Percentiles rank a stretch among this genome's conserved stretches.
Evolutionary conservation across 2,113 vertebrate genomes (phyloP).

Genomic region (Sinocyclocheilus grahami): DNA sequence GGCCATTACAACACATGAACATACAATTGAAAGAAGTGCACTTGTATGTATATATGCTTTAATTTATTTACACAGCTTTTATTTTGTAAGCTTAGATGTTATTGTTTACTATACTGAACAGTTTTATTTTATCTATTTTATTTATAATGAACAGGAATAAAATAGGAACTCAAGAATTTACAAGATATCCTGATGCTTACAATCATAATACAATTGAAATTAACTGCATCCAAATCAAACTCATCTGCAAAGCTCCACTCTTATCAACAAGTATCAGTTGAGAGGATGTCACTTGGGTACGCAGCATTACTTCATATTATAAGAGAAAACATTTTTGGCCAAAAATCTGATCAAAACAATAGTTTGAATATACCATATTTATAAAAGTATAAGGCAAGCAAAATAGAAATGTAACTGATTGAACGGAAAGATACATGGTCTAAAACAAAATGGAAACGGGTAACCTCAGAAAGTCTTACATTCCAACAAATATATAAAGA

Average conservation of each 20-base stretch:
- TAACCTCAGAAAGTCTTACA: background rate
- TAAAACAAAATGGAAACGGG: background rate
- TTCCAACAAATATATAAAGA: conserved; percentile 11
- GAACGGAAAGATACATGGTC: background rate
- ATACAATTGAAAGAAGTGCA: conserved; percentile 14
- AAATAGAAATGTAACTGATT: background rate
- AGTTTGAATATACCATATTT: conserved; percentile 26
- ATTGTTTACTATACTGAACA: background rate
- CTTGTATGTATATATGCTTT: conserved; percentile 6
- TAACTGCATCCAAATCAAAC: background rate
- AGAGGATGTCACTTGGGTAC: background rate
- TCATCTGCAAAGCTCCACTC: background rate
- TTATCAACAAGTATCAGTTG: background rate
- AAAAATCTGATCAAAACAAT: background rate
- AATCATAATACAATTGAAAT: background rate
- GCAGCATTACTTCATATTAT: background rate
- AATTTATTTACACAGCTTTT: background rate
- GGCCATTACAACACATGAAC: background rate
- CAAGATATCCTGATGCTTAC: background rate
- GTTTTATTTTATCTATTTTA: too few species aligned
- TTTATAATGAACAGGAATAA: background rate
- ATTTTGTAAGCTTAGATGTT: background rate
- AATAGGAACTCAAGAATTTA: background rate
- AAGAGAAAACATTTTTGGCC: background rate
- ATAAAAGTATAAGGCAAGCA: conserved; percentile 37